Percentiles rank a stretch among this genome's conserved stretches.
phyloP scores from a whole-genome alignment of 2,888 invertebrate genomes.

The Atethmia centrago region DNA sequence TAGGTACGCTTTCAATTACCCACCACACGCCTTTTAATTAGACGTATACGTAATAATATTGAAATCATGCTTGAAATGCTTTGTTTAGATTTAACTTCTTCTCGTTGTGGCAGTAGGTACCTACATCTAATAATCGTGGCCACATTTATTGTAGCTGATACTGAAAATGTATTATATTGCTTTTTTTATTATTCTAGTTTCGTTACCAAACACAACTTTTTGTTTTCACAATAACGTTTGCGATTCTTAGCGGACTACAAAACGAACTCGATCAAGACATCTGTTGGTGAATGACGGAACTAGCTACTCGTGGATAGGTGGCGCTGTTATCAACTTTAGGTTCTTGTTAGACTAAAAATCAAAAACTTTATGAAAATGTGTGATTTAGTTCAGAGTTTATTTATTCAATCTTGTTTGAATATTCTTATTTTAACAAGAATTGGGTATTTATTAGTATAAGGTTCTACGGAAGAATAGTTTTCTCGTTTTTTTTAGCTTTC shows the following conservation, averaged over 20 bases:
- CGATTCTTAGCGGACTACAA: background rate
- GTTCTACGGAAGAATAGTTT: background rate
- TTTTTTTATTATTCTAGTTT: background rate
- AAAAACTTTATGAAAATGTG: background rate
- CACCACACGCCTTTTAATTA: background rate
- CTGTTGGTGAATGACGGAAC: slow-evolving; percentile 70
- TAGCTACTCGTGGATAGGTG: slow-evolving; percentile 81
- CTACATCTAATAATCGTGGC: too few relatives aligned
- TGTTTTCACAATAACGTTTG: background rate
- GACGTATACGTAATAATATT: background rate
- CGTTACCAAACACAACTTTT: background rate
- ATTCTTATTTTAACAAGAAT: background rate
- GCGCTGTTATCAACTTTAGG: slow-evolving; percentile 66
- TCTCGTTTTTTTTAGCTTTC: background rate
- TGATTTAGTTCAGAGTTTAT: too few relatives aligned
- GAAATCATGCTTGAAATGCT: background rate
- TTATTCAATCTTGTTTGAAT: background rate
- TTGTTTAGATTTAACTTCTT: background rate
- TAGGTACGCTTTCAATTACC: background rate
- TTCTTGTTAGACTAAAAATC: background rate
- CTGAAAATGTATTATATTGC: background rate
- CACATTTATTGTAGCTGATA: too few relatives aligned
- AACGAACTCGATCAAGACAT: slow-evolving; percentile 68
- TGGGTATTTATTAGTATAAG: background rate
- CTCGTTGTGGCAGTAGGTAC: too few relatives aligned